phyloP scores from a whole-genome alignment of 1,140 invertebrate species.

The Diorhabda carinulata region DNA sequence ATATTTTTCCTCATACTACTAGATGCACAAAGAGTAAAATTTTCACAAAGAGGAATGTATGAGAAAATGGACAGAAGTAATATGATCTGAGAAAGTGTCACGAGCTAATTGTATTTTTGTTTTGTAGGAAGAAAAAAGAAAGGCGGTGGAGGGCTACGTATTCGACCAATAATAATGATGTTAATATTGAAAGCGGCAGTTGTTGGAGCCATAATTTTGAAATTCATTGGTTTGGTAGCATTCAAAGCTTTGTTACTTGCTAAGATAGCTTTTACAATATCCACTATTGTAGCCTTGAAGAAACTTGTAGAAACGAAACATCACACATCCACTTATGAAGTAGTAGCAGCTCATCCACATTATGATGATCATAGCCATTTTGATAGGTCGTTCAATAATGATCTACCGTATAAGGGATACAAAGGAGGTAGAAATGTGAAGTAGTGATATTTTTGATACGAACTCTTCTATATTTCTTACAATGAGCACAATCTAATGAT shows the following conservation, averaged over 20 bases:
- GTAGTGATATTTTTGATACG: too few relatives aligned
- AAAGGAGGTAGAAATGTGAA: constrained; percentile 9
- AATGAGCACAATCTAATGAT: too few relatives aligned
- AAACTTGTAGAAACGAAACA: constrained; percentile 69
- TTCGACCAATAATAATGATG: constrained; percentile 68
- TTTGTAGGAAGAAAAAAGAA: constrained; percentile 41
- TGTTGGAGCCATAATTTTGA: constrained; percentile 70
- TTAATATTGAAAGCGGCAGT: constrained; percentile 75
- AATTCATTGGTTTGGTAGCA: constrained; percentile 72
- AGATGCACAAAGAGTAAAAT: too few relatives aligned
- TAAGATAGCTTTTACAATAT: constrained; percentile 69
- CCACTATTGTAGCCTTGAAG: constrained; percentile 71
- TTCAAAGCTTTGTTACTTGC: constrained; percentile 78
- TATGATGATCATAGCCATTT: constrained; percentile 56
- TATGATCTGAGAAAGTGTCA: too few relatives aligned
- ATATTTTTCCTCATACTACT: too few relatives aligned
- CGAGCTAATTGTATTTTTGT: not conserved
- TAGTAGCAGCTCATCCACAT: constrained; percentile 61
- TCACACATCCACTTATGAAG: constrained; percentile 67
- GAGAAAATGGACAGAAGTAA: too few relatives aligned
- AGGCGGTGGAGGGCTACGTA: constrained; percentile 55
- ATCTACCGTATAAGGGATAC: constrained; percentile 60
- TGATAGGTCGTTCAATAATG: constrained; percentile 37
- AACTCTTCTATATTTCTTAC: too few relatives aligned
- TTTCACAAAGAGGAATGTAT: too few relatives aligned